Evolutionary conservation across 2,888 invertebrate species (phyloP).

Genomic region (Ptilodon capucinus): DNA sequence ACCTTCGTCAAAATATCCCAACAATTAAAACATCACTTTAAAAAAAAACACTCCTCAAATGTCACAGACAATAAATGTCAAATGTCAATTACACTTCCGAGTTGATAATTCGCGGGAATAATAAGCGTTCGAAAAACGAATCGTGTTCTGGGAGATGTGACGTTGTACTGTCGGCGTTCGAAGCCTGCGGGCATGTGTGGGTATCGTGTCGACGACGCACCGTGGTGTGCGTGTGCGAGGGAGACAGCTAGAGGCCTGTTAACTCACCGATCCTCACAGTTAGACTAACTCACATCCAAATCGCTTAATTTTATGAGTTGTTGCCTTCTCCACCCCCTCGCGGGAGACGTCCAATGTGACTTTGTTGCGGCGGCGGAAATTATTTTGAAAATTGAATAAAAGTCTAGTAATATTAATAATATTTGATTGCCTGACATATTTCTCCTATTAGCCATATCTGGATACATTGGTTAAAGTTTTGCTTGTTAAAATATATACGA

Average conservation of each 20-base stretch:
- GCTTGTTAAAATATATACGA: too few species aligned
- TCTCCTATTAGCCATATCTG: too few species aligned
- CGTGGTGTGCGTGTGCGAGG: slow-evolving; percentile 55
- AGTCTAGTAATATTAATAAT: too few species aligned
- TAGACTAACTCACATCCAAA: slow-evolving; percentile 83
- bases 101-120: slow-evolving; percentile 35
- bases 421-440: too few species aligned
- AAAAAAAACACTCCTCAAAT: slow-evolving; percentile 28
- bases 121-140: slow-evolving; percentile 19
- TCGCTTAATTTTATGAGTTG: slow-evolving; percentile 84
- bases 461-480: too few species aligned
- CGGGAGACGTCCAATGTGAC: slow-evolving; percentile 50
- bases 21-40: slow-evolving; percentile 25
- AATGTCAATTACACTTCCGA: slow-evolving; percentile 42
- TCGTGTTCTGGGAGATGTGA: slow-evolving; percentile 30
- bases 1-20: slow-evolving; percentile 30
- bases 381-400: too few species aligned
- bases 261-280: slow-evolving; percentile 80
- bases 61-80: slow-evolving; percentile 35
- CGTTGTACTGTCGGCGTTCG: slow-evolving; percentile 39
- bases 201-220: slow-evolving; percentile 15
- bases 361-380: slow-evolving; percentile 53
- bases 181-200: slow-evolving; percentile 26
- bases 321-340: slow-evolving; percentile 83
- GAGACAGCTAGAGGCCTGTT: slow-evolving; percentile 68